Evolutionary conservation across 2,797 vertebrate genomes (phyloP), one percentile per base, ranked within the genome.

Genomic region (Potorous gilbertii): DNA sequence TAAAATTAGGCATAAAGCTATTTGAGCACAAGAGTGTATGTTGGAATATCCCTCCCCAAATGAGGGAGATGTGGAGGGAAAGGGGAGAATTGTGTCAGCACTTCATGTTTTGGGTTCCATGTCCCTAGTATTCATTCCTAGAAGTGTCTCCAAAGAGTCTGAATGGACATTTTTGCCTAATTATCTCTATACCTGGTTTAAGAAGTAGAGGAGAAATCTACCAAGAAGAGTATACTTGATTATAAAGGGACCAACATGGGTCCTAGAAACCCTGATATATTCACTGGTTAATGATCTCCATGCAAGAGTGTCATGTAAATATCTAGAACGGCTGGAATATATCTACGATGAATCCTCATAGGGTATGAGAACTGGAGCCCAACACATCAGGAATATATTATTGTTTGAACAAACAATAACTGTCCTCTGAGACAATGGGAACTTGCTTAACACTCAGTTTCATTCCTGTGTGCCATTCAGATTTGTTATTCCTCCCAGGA

Each of bases 401-500:
- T 28, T 40, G 90, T 94, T 91, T 93, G 50, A 21, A 62, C 55
- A 56, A 89, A 27, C 74, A 81, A 11, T 46, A 46, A 87, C 40
- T 29, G 29, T 13, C 56, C 54, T 97, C 93, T 54, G 29, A 94
- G 96, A 96, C 92, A 96, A 97, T 95, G 94, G 87, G 94, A 97
- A 93, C 93, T 97, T 95, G 52, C 97, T 96, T 74, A 89, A 14
- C 93, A 98, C 95, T 96, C 96, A 95, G 57, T 93, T 96, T 56
- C 96, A 91, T 94, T 93, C 96, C 93, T 96, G 55, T 91, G 89
- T 95, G 95, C 94, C 87, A 95, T 97, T 54, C 94, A 94, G 92
- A 90, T 96, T 96, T 96, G 96, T 94, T 97, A 97, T 96, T 97
- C 93, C 96, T 96, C 96, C 97, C 96, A 97, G 95, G 94, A 98